These are phyloP conservation scores for Alentia gelatinosa DNA, from an alignment of 2,888 invertebrate genomes.

Conservation along the genomic window DNA sequence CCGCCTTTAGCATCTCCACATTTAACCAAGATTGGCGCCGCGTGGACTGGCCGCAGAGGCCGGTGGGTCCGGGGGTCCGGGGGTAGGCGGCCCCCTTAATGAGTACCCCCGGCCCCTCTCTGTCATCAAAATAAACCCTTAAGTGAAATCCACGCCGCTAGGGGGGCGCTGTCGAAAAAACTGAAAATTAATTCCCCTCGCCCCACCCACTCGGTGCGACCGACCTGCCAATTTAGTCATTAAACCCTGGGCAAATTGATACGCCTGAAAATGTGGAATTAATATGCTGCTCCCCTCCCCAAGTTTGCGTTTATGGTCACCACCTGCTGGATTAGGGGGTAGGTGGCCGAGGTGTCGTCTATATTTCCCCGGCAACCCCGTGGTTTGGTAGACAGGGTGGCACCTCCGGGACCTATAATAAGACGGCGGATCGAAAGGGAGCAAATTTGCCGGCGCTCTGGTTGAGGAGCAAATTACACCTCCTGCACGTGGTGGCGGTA, in stretches of 20 bases:
- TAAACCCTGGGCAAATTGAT: constrained; percentile 46
- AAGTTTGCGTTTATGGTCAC: constrained; percentile 2
- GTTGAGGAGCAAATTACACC: constrained; percentile 17
- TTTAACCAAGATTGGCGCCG: constrained; percentile 29
- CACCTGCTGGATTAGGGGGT: constrained; percentile 49
- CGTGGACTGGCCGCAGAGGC: background rate
- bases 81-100: background rate
- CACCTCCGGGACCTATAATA: constrained; percentile 17
- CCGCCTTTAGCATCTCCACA: background rate
- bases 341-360: background rate
- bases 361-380: constrained; percentile 29
- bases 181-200: constrained; percentile 45
- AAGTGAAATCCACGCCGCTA: constrained; percentile 25
- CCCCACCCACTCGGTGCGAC: background rate
- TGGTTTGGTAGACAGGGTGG: constrained; percentile 30
- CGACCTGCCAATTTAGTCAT: constrained; percentile 37
- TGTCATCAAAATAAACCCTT: constrained; percentile 32
- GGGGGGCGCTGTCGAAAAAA: background rate
- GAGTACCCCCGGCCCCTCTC: background rate
- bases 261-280: constrained; percentile 52
- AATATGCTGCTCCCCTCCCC: constrained; percentile 44
- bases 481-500: background rate
- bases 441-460: constrained; percentile 19
- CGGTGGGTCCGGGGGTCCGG: background rate
- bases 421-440: constrained; percentile 23